These are phyloP conservation scores for Acrocephalus scirpaceus DNA, from an alignment of 2,797 vertebrate species.

Conservation along the genomic window DNA sequence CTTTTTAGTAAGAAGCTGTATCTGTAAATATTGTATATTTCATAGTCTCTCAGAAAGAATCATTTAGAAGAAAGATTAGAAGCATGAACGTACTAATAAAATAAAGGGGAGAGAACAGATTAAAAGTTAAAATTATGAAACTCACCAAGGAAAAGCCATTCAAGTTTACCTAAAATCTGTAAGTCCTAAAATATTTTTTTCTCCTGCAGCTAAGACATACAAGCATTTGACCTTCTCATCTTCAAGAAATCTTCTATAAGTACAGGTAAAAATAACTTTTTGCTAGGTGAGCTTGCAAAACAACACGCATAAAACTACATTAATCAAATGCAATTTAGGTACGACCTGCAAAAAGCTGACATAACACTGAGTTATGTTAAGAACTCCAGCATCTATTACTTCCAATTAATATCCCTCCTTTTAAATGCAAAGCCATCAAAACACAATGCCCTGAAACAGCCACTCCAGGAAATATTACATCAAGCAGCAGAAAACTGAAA, in stretches of 20 bases:
- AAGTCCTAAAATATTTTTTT: neutral
- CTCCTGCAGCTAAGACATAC: neutral
- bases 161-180: neutral
- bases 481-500: neutral
- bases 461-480: neutral
- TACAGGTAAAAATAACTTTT: neutral
- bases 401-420: neutral
- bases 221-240: neutral
- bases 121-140: neutral
- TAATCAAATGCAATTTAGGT: neutral
- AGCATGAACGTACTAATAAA: neutral
- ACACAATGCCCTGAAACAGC: neutral
- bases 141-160: neutral
- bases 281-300: neutral
- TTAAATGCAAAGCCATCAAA: neutral
- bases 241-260: neutral
- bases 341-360: neutral
- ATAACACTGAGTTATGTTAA: neutral
- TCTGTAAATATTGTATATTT: neutral
- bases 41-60: neutral
- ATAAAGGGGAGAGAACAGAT: neutral
- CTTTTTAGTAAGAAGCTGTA: neutral
- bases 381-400: neutral
- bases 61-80: neutral
- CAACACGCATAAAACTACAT: rapidly evolving